Percentiles rank a stretch among this genome's conserved stretches.
These are phyloP conservation scores for Stigmatopora argus DNA, from an alignment of 2,113 vertebrate species.

Conservation along the genomic window DNA sequence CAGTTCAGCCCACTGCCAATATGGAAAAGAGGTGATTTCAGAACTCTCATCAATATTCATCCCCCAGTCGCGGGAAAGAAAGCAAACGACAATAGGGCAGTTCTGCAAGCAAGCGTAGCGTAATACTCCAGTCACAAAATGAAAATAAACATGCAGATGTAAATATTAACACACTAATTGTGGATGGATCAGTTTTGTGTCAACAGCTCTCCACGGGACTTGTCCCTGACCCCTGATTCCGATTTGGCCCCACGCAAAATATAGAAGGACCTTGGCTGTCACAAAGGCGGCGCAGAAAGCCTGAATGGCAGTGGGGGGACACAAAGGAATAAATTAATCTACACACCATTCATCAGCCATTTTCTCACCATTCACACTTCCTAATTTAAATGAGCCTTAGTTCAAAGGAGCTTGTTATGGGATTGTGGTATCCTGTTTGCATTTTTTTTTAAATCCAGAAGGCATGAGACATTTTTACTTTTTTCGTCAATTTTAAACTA, in stretches of 20 bases:
- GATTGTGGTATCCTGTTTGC: no score
- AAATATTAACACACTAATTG: slow-evolving; percentile 9
- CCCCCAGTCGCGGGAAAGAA: slow-evolving; percentile 30
- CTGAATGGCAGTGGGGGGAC: slow-evolving; percentile 29
- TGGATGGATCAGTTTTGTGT: slow-evolving; percentile 6
- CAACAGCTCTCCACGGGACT: slow-evolving; percentile 21
- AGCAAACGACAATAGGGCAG: slow-evolving; percentile 25
- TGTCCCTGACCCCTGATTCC: slow-evolving; percentile 23
- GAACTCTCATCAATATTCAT: slow-evolving; percentile 68
- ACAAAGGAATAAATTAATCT: slow-evolving; percentile 46
- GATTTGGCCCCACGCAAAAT: background rate
- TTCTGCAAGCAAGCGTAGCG: slow-evolving; percentile 20
- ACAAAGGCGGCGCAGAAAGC: slow-evolving; percentile 38
- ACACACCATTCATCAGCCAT: slow-evolving; percentile 35
- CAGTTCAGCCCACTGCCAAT: slow-evolving; percentile 53
- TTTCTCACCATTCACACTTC: slow-evolving; percentile 36
- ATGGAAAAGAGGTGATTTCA: slow-evolving; percentile 40
- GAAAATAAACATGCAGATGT: slow-evolving; percentile 20
- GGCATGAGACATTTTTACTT: background rate
- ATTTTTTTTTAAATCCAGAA: background rate
- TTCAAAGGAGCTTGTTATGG: slow-evolving; percentile 14
- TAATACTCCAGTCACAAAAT: slow-evolving; percentile 3
- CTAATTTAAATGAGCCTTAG: slow-evolving; percentile 34
- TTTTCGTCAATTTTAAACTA: background rate
- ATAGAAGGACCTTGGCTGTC: slow-evolving; percentile 21